Conservation (phyloP, 2,797 vertebrate genomes). For the Chiroxiphia lanceolata region DNA sequence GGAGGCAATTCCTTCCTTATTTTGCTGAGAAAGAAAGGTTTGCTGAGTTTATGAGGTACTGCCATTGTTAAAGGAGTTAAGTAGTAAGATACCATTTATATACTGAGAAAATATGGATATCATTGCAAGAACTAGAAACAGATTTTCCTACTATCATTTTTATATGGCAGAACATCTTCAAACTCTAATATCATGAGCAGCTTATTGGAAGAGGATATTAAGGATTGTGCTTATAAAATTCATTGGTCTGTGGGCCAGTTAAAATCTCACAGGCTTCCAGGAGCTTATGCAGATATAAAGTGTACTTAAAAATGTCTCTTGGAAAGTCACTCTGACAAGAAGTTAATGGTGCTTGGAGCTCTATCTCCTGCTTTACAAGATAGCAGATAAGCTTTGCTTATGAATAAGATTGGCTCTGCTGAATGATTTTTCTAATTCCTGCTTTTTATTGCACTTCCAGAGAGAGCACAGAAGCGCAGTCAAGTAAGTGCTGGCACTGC, state of each 20-base stretch:
- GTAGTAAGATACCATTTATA: not conserved
- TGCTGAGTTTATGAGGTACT: not conserved
- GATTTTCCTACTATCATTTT: not conserved
- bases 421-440: constrained; percentile 18
- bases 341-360: not conserved
- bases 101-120: not conserved
- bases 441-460: constrained; percentile 44
- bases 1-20: not conserved
- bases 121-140: not conserved
- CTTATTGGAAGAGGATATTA: not conserved
- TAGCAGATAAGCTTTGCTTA: not conserved
- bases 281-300: not conserved
- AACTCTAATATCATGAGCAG: not conserved
- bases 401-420: not conserved
- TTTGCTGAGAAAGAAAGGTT: not conserved
- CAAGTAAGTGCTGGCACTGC: constrained; percentile 58
- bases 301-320: not conserved
- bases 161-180: not conserved
- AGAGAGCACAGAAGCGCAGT: not conserved
- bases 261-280: not conserved
- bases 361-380: not conserved
- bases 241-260: not conserved
- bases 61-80: not conserved
- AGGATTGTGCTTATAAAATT: not conserved
- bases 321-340: not conserved